phyloP scores from a whole-genome alignment of 2,797 vertebrate species.

The Coregonus ussuriensis region DNA sequence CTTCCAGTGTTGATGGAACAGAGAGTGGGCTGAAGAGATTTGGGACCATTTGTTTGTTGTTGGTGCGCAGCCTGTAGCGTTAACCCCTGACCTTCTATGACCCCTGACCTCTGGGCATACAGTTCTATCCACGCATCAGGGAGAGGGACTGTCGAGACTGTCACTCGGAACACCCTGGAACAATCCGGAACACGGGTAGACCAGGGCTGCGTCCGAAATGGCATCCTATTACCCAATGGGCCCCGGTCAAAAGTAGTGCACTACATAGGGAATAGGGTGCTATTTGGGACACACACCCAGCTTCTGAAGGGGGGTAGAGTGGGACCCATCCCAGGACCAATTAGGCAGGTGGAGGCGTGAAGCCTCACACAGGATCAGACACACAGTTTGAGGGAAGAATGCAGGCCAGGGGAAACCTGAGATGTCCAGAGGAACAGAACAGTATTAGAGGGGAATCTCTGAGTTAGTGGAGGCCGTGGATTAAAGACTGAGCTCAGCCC shows the following conservation, averaged over 20 bases:
- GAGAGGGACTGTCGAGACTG: slow-evolving; percentile 66
- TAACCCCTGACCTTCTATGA: slow-evolving; percentile 69
- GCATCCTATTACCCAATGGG: neutral
- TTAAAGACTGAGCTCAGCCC: slow-evolving; percentile 28
- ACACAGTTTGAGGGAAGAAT: slow-evolving; percentile 21
- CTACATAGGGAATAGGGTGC: neutral
- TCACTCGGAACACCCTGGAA: slow-evolving; percentile 50
- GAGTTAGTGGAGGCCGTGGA: slow-evolving; percentile 31
- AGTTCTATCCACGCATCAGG: slow-evolving; percentile 70
- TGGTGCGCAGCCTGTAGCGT: slow-evolving; percentile 59
- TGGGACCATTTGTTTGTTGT: slow-evolving; percentile 66
- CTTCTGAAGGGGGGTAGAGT: neutral
- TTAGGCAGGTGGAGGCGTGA: slow-evolving; percentile 34
- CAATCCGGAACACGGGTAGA: slow-evolving; percentile 32
- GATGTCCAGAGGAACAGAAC: slow-evolving; percentile 52
- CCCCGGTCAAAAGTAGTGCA: neutral
- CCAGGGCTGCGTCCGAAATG: neutral
- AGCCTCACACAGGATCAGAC: slow-evolving; percentile 52
- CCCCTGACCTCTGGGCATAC: slow-evolving; percentile 60
- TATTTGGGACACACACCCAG: neutral
- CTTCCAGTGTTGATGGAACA: slow-evolving; percentile 36
- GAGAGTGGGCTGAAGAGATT: slow-evolving; percentile 36
- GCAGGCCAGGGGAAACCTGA: slow-evolving; percentile 45
- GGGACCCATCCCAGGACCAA: slow-evolving; percentile 23
- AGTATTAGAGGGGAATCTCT: slow-evolving; percentile 22